phyloP scores from a whole-genome alignment of 2,888 invertebrate species.

The Stenoptilia bipunctidactyla region DNA sequence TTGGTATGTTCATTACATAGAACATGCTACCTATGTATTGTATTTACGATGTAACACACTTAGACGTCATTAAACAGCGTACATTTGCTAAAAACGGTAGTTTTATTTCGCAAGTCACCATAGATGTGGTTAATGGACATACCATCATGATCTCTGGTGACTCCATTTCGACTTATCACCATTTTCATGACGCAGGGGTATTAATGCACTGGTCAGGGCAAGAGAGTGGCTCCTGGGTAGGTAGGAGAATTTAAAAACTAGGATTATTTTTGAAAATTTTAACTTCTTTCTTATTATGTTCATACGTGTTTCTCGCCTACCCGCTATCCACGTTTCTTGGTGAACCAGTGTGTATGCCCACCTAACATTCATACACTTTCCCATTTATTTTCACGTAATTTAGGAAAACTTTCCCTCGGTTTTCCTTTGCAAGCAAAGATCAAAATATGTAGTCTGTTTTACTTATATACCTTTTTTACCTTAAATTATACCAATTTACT shows the following conservation, averaged over 20 bases:
- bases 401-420: neutral
- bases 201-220: neutral
- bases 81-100: conserved; percentile 45
- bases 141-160: conserved; percentile 40
- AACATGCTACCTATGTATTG: conserved; percentile 27
- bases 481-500: conserved; percentile 17
- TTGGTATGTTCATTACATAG: conserved; percentile 58
- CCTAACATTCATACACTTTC: neutral
- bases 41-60: conserved; percentile 40
- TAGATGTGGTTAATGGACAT: conserved; percentile 44
- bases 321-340: neutral
- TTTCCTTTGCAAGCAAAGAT: conserved; percentile 22
- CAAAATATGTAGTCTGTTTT: conserved; percentile 31
- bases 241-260: neutral
- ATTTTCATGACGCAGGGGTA: neutral
- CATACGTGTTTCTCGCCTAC: neutral
- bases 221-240: neutral
- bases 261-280: too few relatives aligned
- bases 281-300: too few relatives aligned
- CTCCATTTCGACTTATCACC: conserved; percentile 10
- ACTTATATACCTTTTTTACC: conserved; percentile 27
- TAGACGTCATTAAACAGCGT: conserved; percentile 62
- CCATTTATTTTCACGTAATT: too few relatives aligned
- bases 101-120: conserved; percentile 51
- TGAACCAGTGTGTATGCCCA: neutral